Percentiles rank a stretch among this genome's conserved stretches.
Evolutionary conservation across 53 echinoderm and acorn worm species (phyloP).

Genomic region (Patiria pectinifera): DNA sequence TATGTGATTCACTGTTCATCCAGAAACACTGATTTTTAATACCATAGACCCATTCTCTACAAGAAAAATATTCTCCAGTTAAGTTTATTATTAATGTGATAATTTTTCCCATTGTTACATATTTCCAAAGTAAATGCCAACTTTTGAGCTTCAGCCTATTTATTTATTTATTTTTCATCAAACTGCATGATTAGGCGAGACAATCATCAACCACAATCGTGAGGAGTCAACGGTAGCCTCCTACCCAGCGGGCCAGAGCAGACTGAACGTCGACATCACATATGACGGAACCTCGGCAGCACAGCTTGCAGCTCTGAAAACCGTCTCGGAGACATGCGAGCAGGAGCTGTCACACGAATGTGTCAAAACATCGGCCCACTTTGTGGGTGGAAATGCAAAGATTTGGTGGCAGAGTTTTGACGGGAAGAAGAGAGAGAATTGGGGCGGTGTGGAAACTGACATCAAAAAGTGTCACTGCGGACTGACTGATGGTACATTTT

Average conservation of each 20-base stretch:
- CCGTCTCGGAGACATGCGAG: slow-evolving; percentile 46
- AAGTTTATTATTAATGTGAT: too few species aligned
- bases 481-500: slow-evolving; percentile 29
- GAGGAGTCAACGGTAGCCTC: slow-evolving; percentile 2
- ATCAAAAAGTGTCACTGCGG: slow-evolving; percentile 64
- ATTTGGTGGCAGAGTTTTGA: slow-evolving; percentile 68
- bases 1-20: too few species aligned
- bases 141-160: too few species aligned
- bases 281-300: slow-evolving; percentile 21
- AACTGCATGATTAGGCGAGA: neutral
- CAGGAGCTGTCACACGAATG: slow-evolving; percentile 65
- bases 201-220: slow-evolving; percentile 34
- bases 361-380: slow-evolving; percentile 49
- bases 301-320: slow-evolving; percentile 64
- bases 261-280: slow-evolving; percentile 14
- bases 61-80: too few species aligned
- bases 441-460: slow-evolving; percentile 46
- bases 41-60: too few species aligned
- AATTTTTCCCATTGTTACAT: too few species aligned
- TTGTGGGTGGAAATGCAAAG: slow-evolving; percentile 31
- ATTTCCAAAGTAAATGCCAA: too few species aligned
- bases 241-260: slow-evolving; percentile 31
- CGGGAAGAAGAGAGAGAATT: slow-evolving; percentile 55
- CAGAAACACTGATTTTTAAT: too few species aligned
- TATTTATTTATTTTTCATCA: neutral